Evolutionary conservation across 2,888 invertebrate genomes (phyloP).

Genomic region (Brachypalpus laphriformis): DNA sequence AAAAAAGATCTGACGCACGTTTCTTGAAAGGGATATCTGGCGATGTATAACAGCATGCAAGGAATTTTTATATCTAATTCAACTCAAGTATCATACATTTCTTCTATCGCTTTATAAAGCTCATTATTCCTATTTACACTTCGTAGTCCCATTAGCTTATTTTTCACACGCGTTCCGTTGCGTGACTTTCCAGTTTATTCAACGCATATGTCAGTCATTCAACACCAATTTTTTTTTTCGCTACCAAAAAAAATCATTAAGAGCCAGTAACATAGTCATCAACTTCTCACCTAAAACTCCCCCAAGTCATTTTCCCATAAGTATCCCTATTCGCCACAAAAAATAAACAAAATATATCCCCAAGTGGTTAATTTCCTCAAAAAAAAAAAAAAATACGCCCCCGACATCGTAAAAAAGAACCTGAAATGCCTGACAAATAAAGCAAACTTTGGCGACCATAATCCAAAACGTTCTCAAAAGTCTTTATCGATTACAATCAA

Average conservation of each 20-base stretch:
- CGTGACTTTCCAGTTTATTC: neutral
- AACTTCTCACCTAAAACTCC: neutral
- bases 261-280: neutral
- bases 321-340: neutral
- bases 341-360: neutral
- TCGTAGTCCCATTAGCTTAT: neutral
- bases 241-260: neutral
- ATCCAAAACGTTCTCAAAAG: conserved; percentile 32
- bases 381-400: conserved; percentile 2
- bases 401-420: neutral
- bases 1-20: too few relatives aligned
- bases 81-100: too few relatives aligned
- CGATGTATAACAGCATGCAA: too few relatives aligned
- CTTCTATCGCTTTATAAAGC: neutral
- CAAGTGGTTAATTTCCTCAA: neutral
- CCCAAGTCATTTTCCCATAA: neutral
- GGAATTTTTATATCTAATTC: too few relatives aligned
- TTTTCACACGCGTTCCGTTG: neutral
- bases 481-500: conserved; percentile 27
- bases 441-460: conserved; percentile 31
- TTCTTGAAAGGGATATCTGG: too few relatives aligned
- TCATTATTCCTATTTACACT: neutral
- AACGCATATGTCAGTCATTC: conserved; percentile 1
- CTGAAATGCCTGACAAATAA: neutral
- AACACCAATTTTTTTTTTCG: neutral